These are phyloP conservation scores for Mayetiola destructor DNA, from an alignment of 2,888 invertebrate species.

Conservation along the genomic window DNA sequence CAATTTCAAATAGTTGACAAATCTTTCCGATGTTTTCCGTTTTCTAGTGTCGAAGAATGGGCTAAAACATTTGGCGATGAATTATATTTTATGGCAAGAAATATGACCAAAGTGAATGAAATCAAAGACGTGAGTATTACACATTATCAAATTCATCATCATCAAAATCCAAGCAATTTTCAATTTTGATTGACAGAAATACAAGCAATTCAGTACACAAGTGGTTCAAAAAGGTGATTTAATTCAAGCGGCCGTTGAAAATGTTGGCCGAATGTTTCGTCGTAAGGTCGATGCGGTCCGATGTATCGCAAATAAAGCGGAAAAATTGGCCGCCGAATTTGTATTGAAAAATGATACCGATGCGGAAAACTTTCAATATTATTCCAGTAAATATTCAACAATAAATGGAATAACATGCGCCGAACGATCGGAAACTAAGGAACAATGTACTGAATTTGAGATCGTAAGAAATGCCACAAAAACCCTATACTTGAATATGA, in stretches of 20 bases:
- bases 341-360: conserved; percentile 33
- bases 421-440: background rate
- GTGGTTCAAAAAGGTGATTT: conserved; percentile 72
- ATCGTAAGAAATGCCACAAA: conserved; percentile 10
- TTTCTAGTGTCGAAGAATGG: conserved; percentile 60
- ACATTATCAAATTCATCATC: background rate
- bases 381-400: conserved; percentile 67
- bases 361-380: conserved; percentile 42
- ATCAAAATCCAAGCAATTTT: no score
- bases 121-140: conserved; percentile 51
- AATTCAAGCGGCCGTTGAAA: conserved; percentile 62
- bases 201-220: conserved; percentile 60
- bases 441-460: background rate
- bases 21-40: background rate
- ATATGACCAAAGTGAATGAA: conserved; percentile 61
- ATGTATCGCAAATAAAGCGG: conserved; percentile 65
- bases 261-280: conserved; percentile 71
- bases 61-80: conserved; percentile 64
- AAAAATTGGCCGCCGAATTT: conserved; percentile 49
- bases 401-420: conserved; percentile 28
- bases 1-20: background rate
- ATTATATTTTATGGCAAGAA: conserved; percentile 60
- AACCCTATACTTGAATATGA: conserved; percentile 43
- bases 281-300: conserved; percentile 81
- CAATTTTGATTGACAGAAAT: conserved; percentile 55